Evolutionary conservation across 2,797 vertebrate genomes (phyloP).

Genomic region (Pteronotus mesoamericanus): DNA sequence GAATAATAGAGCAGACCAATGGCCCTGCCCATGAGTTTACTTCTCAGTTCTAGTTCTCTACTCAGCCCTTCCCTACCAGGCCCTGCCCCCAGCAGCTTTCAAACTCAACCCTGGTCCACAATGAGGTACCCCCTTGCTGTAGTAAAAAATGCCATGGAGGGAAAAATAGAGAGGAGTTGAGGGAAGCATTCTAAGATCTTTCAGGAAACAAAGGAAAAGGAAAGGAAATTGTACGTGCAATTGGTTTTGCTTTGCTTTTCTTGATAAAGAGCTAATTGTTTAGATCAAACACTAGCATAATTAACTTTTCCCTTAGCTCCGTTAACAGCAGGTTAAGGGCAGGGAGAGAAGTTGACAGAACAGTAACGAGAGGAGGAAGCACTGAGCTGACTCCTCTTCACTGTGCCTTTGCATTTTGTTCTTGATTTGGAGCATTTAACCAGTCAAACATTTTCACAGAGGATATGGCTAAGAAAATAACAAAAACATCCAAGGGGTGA

Average conservation of each 20-base stretch:
- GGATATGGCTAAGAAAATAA: background rate
- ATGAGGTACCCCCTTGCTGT: background rate
- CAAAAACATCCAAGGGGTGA: background rate
- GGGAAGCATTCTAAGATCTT: background rate
- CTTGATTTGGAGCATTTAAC: background rate
- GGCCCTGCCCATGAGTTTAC: background rate
- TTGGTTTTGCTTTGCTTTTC: background rate
- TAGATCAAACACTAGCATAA: background rate
- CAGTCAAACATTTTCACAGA: constrained; percentile 5
- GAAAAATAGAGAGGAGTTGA: fast-evolving
- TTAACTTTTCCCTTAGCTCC: background rate
- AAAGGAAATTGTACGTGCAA: background rate
- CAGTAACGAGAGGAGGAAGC: background rate
- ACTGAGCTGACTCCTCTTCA: background rate
- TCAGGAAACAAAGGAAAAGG: background rate
- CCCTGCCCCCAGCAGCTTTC: background rate
- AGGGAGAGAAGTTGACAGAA: background rate
- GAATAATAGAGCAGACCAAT: background rate
- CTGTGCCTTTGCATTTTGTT: background rate
- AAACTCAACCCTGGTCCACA: background rate
- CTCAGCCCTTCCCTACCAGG: no score
- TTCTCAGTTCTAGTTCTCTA: background rate
- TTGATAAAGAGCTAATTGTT: background rate
- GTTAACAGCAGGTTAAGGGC: background rate
- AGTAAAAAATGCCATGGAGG: background rate